Evolutionary conservation across 2,797 vertebrate genomes (phyloP), one percentile per base, ranked within the genome.

Genomic region (Danio aesculapii): DNA sequence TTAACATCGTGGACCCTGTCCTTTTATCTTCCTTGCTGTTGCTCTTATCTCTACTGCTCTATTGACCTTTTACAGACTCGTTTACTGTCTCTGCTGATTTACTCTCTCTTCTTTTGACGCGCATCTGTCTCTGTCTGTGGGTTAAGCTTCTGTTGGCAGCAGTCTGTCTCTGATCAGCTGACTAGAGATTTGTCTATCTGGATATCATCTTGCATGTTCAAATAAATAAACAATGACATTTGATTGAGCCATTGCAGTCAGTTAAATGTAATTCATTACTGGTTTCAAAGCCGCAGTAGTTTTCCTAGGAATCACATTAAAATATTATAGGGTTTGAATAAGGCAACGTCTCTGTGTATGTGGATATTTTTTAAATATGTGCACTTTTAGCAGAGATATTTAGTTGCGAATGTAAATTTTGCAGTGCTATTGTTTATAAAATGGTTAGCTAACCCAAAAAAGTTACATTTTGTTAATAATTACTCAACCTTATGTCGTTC

Each of bases 231-330:
- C 9, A n/a, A 2, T 16, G n/a, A 39, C 46, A n/a, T 77, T 57
- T 59, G 9, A 17, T 63, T 53, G n/a, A 63, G 52, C 53, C 10
- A 49, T 5, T 68, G n/a, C 11, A 9, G 72, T 52, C 49, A 39
- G 67, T 62, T 62, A 12, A 19, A 43, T 46, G 19, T 50, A 43
- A 79, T 75, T 41, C 82, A 82, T 79, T 8, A 5, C 41, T 53
- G 6, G 46, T 75, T 62, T 84, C 64, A 71, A 69, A 57, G 61
- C 63, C n/a, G 59, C 50, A 73, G 43, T n/a, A 68, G 13, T 61
- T 13, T 80, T 63, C 49, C 16, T 8, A 57, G 69, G 62, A 44
- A 19, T 57, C 9, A 21, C 39, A 55, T 53, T 9, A 19, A 66
- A 39, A 17, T 52, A 30, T 0, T 39, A 6, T 52, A 6, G 30